A percentile compares a stretch with the other conserved stretches of the same genome.
These are phyloP conservation scores for Zoanthus gigantus DNA, from an alignment of 92 coral and sea anemone species.

Conservation along the genomic window DNA sequence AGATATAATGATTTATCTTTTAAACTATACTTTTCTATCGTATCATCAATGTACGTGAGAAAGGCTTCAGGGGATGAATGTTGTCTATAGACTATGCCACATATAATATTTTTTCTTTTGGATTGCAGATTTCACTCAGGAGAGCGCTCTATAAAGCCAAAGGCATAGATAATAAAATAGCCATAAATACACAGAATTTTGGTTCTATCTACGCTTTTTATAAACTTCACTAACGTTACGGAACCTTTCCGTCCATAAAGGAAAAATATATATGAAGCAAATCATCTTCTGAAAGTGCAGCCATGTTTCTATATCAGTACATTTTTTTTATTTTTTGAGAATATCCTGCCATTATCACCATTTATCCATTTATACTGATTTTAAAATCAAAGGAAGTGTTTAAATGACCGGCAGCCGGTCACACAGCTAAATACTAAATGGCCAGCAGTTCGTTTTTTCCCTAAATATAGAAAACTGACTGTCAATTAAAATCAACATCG, in stretches of 20 bases:
- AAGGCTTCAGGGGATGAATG: conserved; percentile 15
- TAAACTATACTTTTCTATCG: conserved; percentile 20
- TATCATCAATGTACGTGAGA: conserved; percentile 24
- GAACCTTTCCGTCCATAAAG: conserved; percentile 63
- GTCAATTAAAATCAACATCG: too few species aligned
- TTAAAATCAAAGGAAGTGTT: too few species aligned
- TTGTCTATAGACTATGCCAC: conserved; percentile 26
- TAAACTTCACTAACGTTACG: conserved; percentile 69
- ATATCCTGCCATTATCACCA: too few species aligned
- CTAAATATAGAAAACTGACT: too few species aligned
- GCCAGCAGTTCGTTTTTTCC: too few species aligned
- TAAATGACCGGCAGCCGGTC: too few species aligned
- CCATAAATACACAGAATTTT: conserved; percentile 28
- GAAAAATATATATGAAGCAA: conserved; percentile 51
- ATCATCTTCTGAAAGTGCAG: conserved; percentile 51
- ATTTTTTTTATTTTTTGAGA: too few species aligned
- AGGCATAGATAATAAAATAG: too few species aligned
- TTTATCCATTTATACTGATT: too few species aligned
- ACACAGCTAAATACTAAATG: too few species aligned
- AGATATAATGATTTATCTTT: conserved; percentile 23
- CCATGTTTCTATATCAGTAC: conserved; percentile 37
- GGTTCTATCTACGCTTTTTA: conserved; percentile 53
- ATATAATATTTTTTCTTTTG: conserved; percentile 24
- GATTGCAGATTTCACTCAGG: too few species aligned
- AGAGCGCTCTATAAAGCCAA: too few species aligned